Base-by-base conservation (phyloP, 2,113 vertebrate species). In the Vombatus ursinus region DNA sequence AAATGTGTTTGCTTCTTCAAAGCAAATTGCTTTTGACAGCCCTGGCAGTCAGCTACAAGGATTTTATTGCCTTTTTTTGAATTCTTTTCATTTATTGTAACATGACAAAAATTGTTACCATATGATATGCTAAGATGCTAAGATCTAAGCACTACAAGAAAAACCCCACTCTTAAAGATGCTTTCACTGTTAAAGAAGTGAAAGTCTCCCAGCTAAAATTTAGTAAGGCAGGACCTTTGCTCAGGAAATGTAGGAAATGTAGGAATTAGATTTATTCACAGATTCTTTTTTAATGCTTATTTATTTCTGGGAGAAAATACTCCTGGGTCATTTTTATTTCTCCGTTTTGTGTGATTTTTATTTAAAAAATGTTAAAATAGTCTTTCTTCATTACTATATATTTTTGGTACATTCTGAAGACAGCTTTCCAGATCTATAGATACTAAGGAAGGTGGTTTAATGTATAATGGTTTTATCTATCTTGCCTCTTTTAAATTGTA, bases 21-120 rank as follows among this genome's bases (percentile, higher is more conserved):
- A 98, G 95, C 24, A 26, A 97, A 97, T 98, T 97, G 68, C 49
- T 98, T 98, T 50, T 98, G 98, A 98, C 98, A 98, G 92, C 24
- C 91, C 97, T 98, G 97, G 98, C 97, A 95, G 94, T 98, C 96
- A 95, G 0, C 91, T 91, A 97, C 97, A 96, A 47, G 84, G 97
- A 97, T 97, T 98, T 97, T 98, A 97, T 92, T 98, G 98, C 97
- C 96, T 84, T 96, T 98, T 98, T 98, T 93, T 97, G 98, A 98
- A 98, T 98, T 98, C 97, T 97, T 98, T 96, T 98, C 98, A 97
- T 97, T 98, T 98, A 97, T 98, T 98, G 96, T 98, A 98, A 98
- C 97, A 97, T 84, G 98, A 98, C 98, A 98, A 98, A 98, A 98
- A 98, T 98, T 98, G 98, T 97, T 98, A 96, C 98, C 98, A 98